phyloP scores from a whole-genome alignment of 2,113 vertebrate species.

The Serinus canaria region DNA sequence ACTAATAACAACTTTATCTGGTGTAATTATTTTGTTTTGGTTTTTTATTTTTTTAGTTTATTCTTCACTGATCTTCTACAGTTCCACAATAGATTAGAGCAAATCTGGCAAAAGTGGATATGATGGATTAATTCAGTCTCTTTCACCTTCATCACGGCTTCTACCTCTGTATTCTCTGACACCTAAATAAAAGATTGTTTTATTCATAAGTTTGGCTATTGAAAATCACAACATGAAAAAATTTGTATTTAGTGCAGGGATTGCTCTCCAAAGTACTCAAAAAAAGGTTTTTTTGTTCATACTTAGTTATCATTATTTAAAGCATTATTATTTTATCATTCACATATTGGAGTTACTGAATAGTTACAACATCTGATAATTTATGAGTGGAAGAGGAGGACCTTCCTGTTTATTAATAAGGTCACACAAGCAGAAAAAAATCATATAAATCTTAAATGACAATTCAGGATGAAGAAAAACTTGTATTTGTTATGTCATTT shows the following conservation, averaged over 20 bases:
- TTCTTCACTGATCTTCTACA: neutral
- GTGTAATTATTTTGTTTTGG: neutral
- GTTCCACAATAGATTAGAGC: neutral
- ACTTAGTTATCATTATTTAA: neutral
- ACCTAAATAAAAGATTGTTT: neutral
- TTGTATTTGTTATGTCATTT: neutral
- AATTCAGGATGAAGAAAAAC: neutral
- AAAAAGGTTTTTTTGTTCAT: neutral
- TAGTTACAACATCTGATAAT: neutral
- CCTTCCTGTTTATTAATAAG: neutral
- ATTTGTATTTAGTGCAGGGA: neutral
- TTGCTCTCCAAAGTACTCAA: neutral
- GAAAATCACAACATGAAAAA: neutral
- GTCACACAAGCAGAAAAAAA: neutral
- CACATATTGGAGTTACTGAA: slow-evolving; percentile 1
- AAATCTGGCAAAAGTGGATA: neutral
- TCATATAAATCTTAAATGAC: neutral
- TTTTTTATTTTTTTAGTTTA: neutral
- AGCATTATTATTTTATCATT: slow-evolving; percentile 28
- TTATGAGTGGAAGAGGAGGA: neutral
- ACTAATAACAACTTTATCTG: neutral
- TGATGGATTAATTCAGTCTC: neutral
- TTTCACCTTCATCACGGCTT: neutral
- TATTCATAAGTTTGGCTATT: neutral
- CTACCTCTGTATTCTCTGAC: neutral